Conservation (phyloP, 2,888 invertebrate genomes). For the Folsomia manolachei region DNA sequence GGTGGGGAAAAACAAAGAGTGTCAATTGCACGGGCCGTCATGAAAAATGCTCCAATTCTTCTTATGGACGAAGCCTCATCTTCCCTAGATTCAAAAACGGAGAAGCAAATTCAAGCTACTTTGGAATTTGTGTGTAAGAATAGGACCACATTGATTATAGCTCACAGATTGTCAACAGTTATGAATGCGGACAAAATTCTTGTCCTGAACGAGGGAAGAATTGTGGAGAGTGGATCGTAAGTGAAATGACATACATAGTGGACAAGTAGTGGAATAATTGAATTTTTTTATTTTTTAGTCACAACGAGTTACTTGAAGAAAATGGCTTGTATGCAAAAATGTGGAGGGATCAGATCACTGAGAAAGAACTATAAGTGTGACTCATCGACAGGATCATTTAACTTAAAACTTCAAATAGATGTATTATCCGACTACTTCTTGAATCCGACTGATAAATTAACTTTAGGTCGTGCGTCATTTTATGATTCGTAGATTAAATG, state of each 20-base stretch:
- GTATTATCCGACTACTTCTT: no score
- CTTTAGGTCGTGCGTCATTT: no score
- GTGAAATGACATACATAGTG: no score
- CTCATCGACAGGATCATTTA: no score
- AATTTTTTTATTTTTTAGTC: constrained; percentile 60
- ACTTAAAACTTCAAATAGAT: no score
- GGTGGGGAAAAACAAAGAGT: constrained; percentile 97
- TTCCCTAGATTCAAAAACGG: constrained; percentile 90
- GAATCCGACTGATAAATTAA: no score
- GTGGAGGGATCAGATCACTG: constrained; percentile 65
- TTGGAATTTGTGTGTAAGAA: constrained; percentile 73
- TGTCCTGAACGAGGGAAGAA: constrained; percentile 84
- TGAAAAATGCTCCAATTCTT: constrained; percentile 86
- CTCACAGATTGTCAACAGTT: constrained; percentile 88
- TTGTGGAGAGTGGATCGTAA: constrained; percentile 81
- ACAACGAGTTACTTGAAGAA: constrained; percentile 65
- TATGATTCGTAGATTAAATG: no score
- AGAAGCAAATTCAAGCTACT: constrained; percentile 77
- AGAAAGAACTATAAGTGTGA: no score
- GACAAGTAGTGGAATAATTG: no score
- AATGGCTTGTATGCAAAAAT: constrained; percentile 79
- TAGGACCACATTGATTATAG: constrained; percentile 87
- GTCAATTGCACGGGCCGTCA: constrained; percentile 89
- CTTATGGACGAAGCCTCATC: constrained; percentile 93
- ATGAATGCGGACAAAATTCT: constrained; percentile 91